Evolutionary conservation across 2,797 vertebrate species (phyloP), one percentile per base, ranked within the genome.

Genomic region (Enoplosus armatus): DNA sequence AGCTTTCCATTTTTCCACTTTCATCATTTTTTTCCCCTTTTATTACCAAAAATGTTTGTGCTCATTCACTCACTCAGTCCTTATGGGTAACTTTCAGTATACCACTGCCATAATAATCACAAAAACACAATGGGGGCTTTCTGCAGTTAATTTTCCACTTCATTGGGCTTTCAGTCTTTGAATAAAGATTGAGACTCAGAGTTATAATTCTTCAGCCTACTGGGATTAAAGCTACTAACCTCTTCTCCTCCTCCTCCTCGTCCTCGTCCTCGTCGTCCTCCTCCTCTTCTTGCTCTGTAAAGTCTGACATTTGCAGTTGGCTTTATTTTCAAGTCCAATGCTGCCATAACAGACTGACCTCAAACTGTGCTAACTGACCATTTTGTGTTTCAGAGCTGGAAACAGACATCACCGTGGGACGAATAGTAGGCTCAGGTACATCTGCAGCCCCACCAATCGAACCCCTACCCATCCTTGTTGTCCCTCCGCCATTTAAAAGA

Each of bases 381-480:
- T 95, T 93, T 92, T 96, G 92, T 96, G 82, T 96, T 95, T 92
- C 95, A 96, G 95, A 95, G 89, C 66, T 86, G 91, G 92, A 92
- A 87, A 83, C 88, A 53, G 93, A 94, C 83, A 89, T 83, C 93
- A 77, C 29, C 91, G 91, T 48, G 90, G 93, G 94, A 96, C 93
- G 71, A 87, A 75, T 94, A 86, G 89, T 95, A 95, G 92, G 88
- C 89, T 87, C 94, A 95, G 94, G 94, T 95, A 95, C 91, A 93
- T 76, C 86, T 83, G 85, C 81, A 83, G 89, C 85, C 69, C 85
- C 41, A 69, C 73, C 68, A 59, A 63, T 27, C 33, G 64, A 92
- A 83, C 24, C 47, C 37, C 26, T 16, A 18, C 70, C 56, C 71
- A 53, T 71, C 37, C 61, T 77, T 73, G 20, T 72, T 64, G 53